Percentiles rank a stretch among this genome's conserved stretches.
Conservation (phyloP, 1,140 invertebrate genomes). For the Acromyrmex heyeri region DNA sequence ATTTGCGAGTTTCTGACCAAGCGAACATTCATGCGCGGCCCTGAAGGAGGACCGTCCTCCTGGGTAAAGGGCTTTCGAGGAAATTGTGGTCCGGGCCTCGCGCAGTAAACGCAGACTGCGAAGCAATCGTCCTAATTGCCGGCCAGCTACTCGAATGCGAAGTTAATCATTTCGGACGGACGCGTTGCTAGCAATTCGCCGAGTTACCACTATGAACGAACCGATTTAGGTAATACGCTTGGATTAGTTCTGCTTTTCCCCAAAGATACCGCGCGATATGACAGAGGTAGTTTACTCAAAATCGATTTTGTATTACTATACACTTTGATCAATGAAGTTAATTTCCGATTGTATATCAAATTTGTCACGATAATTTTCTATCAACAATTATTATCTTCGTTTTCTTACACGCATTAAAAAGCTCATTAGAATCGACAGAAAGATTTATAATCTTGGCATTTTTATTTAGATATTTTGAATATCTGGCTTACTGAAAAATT, state of each 20-base stretch:
- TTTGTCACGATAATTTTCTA: not conserved
- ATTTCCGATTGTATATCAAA: not conserved
- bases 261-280: not conserved
- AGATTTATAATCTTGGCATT: not conserved
- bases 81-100: slow-evolving; percentile 69
- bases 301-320: not conserved
- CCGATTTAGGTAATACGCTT: slow-evolving; percentile 37
- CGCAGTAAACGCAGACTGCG: slow-evolving; percentile 35
- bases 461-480: not conserved
- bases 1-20: not conserved
- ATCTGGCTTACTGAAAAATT: not conserved
- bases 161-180: slow-evolving; percentile 80
- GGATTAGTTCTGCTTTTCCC: slow-evolving; percentile 13
- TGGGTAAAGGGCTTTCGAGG: slow-evolving; percentile 65
- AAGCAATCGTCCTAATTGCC: slow-evolving; percentile 80
- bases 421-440: not conserved
- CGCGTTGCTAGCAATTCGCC: slow-evolving; percentile 40
- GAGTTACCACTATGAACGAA: not conserved
- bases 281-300: not conserved
- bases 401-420: not conserved
- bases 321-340: not conserved
- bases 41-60: slow-evolving; percentile 29
- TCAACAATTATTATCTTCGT: not conserved
- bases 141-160: slow-evolving; percentile 68
- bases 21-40: slow-evolving; percentile 11